These are phyloP conservation scores for Lagopus muta DNA, from an alignment of 2,113 vertebrate genomes.

Conservation along the genomic window DNA sequence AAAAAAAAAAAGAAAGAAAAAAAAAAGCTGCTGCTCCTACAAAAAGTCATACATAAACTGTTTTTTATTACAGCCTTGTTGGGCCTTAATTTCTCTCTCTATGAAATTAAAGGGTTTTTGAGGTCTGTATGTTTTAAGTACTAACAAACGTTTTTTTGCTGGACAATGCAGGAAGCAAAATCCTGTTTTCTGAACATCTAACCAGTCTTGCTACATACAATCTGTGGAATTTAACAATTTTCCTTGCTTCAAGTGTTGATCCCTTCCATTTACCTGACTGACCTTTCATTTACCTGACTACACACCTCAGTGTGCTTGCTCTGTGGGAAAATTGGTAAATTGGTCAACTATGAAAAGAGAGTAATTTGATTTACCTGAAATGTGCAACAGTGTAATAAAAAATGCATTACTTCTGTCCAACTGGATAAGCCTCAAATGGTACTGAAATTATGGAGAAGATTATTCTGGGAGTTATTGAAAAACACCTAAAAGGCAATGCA, in stretches of 20 bases:
- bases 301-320: background rate
- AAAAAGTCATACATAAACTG: background rate
- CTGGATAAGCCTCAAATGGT: constrained; percentile 7
- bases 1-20: background rate
- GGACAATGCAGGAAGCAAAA: background rate
- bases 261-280: background rate
- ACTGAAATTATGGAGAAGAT: background rate
- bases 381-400: constrained; percentile 30
- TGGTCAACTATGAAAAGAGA: constrained; percentile 41
- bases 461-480: background rate
- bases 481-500: background rate
- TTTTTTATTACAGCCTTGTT: background rate
- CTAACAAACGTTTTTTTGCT: background rate
- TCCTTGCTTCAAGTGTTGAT: background rate
- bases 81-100: background rate
- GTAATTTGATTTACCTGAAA: constrained; percentile 17
- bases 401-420: constrained; percentile 40
- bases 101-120: background rate
- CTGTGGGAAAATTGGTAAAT: constrained; percentile 14
- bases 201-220: background rate
- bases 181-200: background rate
- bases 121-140: background rate
- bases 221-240: background rate
- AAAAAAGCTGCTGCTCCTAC: background rate
- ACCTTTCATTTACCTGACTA: background rate